These are phyloP conservation scores for Mallotus villosus DNA, from an alignment of 2,797 vertebrate species.

Conservation along the genomic window DNA sequence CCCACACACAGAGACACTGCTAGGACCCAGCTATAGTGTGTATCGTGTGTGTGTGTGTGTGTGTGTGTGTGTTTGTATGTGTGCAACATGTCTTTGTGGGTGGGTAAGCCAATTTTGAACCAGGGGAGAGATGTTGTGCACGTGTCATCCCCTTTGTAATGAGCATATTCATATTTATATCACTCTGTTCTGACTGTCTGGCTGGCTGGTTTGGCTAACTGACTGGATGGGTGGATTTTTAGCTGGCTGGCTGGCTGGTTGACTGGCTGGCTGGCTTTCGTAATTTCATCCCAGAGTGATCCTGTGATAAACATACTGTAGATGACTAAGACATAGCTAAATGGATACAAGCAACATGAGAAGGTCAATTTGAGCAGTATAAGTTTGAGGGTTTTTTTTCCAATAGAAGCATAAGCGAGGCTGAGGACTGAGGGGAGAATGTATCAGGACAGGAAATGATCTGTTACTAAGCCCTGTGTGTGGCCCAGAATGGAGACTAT, in stretches of 20 bases:
- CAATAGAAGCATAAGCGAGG: constrained; percentile 63
- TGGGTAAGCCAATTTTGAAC: constrained; percentile 43
- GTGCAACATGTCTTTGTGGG: constrained; percentile 5
- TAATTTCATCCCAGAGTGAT: not conserved
- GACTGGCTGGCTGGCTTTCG: not conserved
- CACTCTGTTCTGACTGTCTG: constrained; percentile 10
- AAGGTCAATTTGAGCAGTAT: constrained; percentile 40
- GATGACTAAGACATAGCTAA: constrained; percentile 16
- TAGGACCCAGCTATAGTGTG: constrained; percentile 57
- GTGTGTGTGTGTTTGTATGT: not conserved
- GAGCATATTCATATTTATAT: constrained; percentile 43
- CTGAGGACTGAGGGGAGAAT: constrained; percentile 61
- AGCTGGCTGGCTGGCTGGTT: not conserved
- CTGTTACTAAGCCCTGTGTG: constrained; percentile 70
- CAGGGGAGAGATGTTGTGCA: constrained; percentile 28
- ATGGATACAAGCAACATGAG: constrained; percentile 37
- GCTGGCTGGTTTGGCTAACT: not conserved
- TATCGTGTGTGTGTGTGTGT: not conserved
- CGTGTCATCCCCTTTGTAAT: constrained; percentile 54
- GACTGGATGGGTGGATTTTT: not conserved
- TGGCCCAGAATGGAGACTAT: constrained; percentile 71
- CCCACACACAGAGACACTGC: constrained; percentile 73
- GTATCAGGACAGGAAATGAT: constrained; percentile 76
- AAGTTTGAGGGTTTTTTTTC: constrained; percentile 34
- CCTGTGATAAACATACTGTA: not conserved